These are phyloP conservation scores for Cossypha niveicapilla DNA, from an alignment of 2,797 vertebrate species.

Conservation along the genomic window DNA sequence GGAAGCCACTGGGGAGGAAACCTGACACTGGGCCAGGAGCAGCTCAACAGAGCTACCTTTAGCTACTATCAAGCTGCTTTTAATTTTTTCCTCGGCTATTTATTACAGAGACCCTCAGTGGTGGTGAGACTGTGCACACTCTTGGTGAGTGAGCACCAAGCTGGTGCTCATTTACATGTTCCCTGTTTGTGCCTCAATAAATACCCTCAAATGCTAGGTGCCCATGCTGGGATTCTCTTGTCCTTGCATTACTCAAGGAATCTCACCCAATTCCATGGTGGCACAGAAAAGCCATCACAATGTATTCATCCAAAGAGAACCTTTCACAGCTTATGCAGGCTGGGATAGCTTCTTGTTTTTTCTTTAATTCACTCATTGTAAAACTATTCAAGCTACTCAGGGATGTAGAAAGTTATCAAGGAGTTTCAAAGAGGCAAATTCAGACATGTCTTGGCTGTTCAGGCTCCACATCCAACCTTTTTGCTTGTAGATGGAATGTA, in stretches of 20 bases:
- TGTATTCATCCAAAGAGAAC: not conserved
- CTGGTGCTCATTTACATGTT: not conserved
- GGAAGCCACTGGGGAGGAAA: not conserved
- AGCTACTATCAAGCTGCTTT: not conserved
- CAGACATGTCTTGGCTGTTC: not conserved
- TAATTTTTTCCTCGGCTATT: not conserved
- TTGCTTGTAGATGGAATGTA: not conserved
- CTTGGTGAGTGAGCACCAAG: not conserved
- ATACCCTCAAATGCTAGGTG: not conserved
- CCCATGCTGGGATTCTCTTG: not conserved
- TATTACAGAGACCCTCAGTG: not conserved
- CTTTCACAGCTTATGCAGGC: not conserved
- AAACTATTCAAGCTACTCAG: slow-evolving; percentile 1
- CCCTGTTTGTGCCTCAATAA: not conserved
- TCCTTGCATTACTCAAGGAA: not conserved
- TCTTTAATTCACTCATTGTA: not conserved
- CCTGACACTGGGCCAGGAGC: fast-evolving
- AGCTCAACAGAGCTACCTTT: not conserved
- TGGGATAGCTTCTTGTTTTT: not conserved
- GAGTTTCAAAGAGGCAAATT: slow-evolving; percentile 31
- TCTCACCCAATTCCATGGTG: not conserved
- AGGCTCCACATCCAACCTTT: not conserved
- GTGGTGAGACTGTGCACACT: fast-evolving
- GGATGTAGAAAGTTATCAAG: not conserved
- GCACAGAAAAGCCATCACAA: not conserved